Evolutionary conservation across 2,888 invertebrate species (phyloP).

Genomic region (Apamea epomidion): DNA sequence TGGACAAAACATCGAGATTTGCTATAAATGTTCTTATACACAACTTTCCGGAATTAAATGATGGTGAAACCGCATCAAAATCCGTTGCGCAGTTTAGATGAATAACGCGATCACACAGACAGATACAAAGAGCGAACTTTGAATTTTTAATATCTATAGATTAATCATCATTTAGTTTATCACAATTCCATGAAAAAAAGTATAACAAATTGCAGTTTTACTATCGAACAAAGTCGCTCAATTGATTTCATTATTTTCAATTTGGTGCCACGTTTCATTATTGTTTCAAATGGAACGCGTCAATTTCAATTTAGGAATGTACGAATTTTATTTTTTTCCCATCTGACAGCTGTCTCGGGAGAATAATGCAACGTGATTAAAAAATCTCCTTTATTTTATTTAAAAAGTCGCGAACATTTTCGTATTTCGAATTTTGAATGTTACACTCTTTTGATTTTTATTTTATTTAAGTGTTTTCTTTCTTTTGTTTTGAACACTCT

Average conservation of each 20-base stretch:
- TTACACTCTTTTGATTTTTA: conserved; percentile 42
- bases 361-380: conserved; percentile 75
- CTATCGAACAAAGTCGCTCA: conserved; percentile 74
- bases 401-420: conserved; percentile 42
- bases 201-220: conserved; percentile 68
- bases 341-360: conserved; percentile 78
- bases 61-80: background rate
- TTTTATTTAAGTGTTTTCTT: conserved; percentile 24
- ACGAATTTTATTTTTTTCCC: conserved; percentile 71
- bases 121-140: background rate
- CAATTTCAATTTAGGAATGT: conserved; percentile 87
- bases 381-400: conserved; percentile 64
- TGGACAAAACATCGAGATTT: background rate
- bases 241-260: conserved; percentile 87
- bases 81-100: background rate
- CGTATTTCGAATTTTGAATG: conserved; percentile 42
- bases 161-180: conserved; percentile 6
- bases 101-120: background rate
- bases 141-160: background rate
- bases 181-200: conserved; percentile 24
- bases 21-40: background rate
- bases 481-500: conserved; percentile 57
- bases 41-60: background rate
- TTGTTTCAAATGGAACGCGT: conserved; percentile 89
- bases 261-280: conserved; percentile 81